Conservation (phyloP, 2,113 vertebrate species). For the Epinephelus lanceolatus region DNA sequence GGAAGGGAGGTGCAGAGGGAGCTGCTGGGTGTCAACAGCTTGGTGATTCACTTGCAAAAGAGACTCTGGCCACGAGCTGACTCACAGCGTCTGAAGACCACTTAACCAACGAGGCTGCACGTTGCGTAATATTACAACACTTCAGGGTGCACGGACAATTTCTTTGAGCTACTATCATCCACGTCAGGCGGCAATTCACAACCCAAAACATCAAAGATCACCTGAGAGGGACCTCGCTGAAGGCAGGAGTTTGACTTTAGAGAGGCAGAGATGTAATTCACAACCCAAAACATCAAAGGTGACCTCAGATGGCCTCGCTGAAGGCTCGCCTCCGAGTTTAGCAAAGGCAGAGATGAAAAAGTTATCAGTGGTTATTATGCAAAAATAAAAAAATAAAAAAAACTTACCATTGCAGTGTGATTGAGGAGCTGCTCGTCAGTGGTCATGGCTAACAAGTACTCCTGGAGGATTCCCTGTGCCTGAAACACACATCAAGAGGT, state of each 20-base stretch:
- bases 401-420: constrained; percentile 92
- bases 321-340: neutral
- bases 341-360: neutral
- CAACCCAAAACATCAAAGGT: neutral
- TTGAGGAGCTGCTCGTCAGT: constrained; percentile 93
- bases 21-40: constrained; percentile 67
- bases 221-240: neutral
- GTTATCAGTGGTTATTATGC: neutral
- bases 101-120: constrained; percentile 32
- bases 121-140: constrained; percentile 37
- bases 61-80: constrained; percentile 51
- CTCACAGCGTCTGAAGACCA: constrained; percentile 55
- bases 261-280: neutral
- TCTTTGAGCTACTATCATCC: constrained; percentile 1
- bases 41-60: constrained; percentile 63
- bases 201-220: neutral
- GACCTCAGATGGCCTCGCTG: neutral
- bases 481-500: constrained; percentile 70
- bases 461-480: constrained; percentile 93
- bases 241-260: neutral
- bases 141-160: constrained; percentile 4
- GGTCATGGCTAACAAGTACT: constrained; percentile 95
- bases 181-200: neutral
- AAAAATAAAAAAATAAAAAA: neutral
- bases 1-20: constrained; percentile 39